Conservation (phyloP, 1,140 invertebrate species). For the Brachionus rotundiformis region DNA sequence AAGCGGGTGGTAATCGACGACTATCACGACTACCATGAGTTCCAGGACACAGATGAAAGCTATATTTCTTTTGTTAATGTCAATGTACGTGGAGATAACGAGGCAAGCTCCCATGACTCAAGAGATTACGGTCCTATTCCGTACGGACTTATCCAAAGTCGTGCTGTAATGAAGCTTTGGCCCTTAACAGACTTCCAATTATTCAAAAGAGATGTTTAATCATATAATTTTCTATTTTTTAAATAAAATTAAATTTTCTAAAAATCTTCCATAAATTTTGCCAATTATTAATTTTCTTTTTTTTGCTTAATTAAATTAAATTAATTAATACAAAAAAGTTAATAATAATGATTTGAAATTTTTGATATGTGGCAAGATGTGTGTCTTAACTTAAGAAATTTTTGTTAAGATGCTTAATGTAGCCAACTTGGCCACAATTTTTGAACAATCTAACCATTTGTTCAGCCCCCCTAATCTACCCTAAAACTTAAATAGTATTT, state of each 20-base stretch:
- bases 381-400: too few relatives aligned
- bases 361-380: too few relatives aligned
- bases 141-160: constrained; percentile 37
- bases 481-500: too few relatives aligned
- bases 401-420: too few relatives aligned
- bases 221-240: not conserved
- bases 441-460: too few relatives aligned
- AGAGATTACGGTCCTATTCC: constrained; percentile 34
- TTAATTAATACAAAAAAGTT: not conserved
- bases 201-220: constrained; percentile 7
- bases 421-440: too few relatives aligned
- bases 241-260: not conserved
- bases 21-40: not conserved
- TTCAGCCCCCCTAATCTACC: too few relatives aligned
- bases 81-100: constrained; percentile 23
- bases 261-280: too few relatives aligned
- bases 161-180: constrained; percentile 36
- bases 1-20: constrained; percentile 8
- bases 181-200: constrained; percentile 21
- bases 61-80: constrained; percentile 34
- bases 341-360: too few relatives aligned
- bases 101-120: constrained; percentile 27
- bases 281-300: too few relatives aligned
- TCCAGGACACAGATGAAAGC: not conserved
- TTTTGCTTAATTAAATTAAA: too few relatives aligned